Conservation (phyloP, 2,113 vertebrate genomes). For the Amia ocellicauda region DNA sequence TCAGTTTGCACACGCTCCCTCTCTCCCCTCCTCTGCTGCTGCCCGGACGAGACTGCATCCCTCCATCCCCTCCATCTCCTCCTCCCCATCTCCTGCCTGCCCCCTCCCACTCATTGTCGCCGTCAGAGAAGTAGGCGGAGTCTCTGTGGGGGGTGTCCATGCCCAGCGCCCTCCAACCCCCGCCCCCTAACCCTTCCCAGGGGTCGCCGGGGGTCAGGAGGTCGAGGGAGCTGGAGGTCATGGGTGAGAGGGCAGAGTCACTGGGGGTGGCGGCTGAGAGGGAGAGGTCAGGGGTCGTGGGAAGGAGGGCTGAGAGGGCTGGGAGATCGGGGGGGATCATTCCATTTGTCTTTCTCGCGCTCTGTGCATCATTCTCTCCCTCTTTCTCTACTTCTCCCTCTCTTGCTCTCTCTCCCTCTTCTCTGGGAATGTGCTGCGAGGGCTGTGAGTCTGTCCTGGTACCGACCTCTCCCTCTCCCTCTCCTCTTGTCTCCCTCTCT, state of each 20-base stretch:
- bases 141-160: constrained; percentile 71
- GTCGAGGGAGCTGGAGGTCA: constrained; percentile 66
- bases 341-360: too few relatives aligned
- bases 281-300: constrained; percentile 47
- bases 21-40: constrained; percentile 52
- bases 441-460: too few relatives aligned
- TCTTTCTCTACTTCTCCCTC: too few relatives aligned
- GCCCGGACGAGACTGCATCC: constrained; percentile 44
- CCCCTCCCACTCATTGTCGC: constrained; percentile 69
- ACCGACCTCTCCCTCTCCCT: too few relatives aligned
- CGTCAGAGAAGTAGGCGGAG: constrained; percentile 81
- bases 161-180: constrained; percentile 69
- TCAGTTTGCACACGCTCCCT: constrained; percentile 49
- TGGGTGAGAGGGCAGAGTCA: constrained; percentile 67
- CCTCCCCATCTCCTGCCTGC: constrained; percentile 47
- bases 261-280: constrained; percentile 61
- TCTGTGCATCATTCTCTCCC: too few relatives aligned
- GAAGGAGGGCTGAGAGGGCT: constrained; percentile 20
- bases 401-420: too few relatives aligned
- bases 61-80: constrained; percentile 41
- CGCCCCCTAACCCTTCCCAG: constrained; percentile 55
- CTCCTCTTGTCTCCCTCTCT: too few relatives aligned
- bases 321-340: constrained; percentile 18
- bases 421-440: too few relatives aligned
- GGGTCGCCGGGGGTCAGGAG: constrained; percentile 71